Conservation (phyloP, 2,888 invertebrate genomes). For the Andrena bicolor region DNA sequence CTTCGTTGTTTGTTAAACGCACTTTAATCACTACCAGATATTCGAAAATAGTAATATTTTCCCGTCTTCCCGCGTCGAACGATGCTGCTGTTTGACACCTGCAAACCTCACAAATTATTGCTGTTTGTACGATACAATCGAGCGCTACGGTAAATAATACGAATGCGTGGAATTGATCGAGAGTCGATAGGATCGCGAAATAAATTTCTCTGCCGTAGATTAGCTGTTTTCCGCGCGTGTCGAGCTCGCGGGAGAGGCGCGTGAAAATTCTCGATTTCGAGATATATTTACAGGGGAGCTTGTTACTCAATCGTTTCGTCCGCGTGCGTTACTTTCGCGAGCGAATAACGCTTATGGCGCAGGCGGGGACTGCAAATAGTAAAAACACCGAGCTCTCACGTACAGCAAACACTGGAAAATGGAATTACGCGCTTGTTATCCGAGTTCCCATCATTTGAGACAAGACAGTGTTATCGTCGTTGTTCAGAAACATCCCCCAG, state of each 20-base stretch:
- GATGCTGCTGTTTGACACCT: not conserved
- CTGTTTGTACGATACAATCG: slow-evolving; percentile 3
- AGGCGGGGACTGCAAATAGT: slow-evolving; percentile 28
- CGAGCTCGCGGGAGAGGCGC: no score
- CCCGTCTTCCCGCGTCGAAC: not conserved
- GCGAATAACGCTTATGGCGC: not conserved
- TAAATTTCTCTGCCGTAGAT: slow-evolving; percentile 1
- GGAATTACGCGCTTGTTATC: slow-evolving; percentile 33
- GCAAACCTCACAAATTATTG: not conserved
- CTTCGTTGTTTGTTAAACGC: not conserved
- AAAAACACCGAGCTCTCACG: slow-evolving; percentile 42
- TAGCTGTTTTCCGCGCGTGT: not conserved
- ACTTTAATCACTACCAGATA: not conserved
- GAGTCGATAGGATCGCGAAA: not conserved
- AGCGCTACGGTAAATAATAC: slow-evolving; percentile 3
- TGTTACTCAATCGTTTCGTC: slow-evolving; percentile 19
- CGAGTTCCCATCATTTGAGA: not conserved
- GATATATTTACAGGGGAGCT: slow-evolving; percentile 17
- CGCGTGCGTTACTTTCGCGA: not conserved
- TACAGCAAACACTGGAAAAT: slow-evolving; percentile 48
- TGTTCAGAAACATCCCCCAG: not conserved
- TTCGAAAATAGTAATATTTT: not conserved
- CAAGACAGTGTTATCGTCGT: not conserved
- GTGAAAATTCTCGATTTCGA: not conserved
- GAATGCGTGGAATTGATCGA: not conserved